Base-by-base conservation (phyloP, 2,113 vertebrate genomes). In the Microcebus lehilahytsara region DNA sequence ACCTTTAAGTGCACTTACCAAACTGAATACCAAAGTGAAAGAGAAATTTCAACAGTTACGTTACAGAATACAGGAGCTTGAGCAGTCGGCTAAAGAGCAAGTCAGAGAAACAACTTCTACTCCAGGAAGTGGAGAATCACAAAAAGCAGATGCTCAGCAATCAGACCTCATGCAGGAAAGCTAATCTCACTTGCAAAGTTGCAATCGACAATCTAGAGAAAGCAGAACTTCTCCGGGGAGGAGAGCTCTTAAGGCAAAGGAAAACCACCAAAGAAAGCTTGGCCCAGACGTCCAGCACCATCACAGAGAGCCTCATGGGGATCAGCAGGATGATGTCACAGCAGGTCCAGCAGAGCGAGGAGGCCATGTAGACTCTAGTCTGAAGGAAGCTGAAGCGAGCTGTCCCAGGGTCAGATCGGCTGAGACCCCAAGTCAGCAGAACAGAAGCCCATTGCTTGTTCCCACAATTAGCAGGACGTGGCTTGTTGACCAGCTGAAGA, bases 251-350 rank as follows among this genome's bases (percentile, higher is more conserved):
- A 77, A 99, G 99, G 78, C 99, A 99, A 96, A 99, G 99, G 91
- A 99, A 99, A 98, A 98, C 98, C 86, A 99, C 99, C 7, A 99
- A 99, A 98, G 99, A 99, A 96, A 99, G 98, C 75, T 96, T 99
- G 97, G 99, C 99, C 74, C 99, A 99, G 98, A 99, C 99, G 0
- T 98, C 99, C 72, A 99, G 99, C 84, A 97, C 98, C 98, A 99
- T 99, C 97, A 99, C 99, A 0, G 99, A 99, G 98, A 99, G 98
- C 60, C 99, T 99, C 78, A 99, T 99, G 99, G 99, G 99, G 94
- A 99, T 99, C 98, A 99, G 99, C 97, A 99, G 99, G 94, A 99
- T 99, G 99, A 99, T 99, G 99, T 99, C 99, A 0, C 99, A 99
- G 98, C 99, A 99, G 97, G 99, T 99, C 60, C 99, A 99, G 97